Evolutionary conservation across 1,140 invertebrate genomes (phyloP).

Genomic region (Drosophila kikkawai): DNA sequence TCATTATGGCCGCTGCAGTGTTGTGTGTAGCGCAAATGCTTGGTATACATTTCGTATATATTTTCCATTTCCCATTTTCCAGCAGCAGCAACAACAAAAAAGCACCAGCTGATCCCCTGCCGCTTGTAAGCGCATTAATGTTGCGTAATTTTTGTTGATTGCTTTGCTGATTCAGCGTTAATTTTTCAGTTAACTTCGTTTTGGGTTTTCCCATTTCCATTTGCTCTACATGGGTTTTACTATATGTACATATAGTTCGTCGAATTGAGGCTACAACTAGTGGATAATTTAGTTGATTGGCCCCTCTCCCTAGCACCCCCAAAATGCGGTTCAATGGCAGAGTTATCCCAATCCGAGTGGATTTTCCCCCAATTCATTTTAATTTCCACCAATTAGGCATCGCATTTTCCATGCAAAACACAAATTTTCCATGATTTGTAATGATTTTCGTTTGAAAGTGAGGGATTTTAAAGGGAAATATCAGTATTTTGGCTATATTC

Average conservation of each 20-base stretch:
- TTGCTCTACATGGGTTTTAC: not conserved
- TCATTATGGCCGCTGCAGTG: slow-evolving; percentile 44
- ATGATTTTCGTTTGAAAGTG: not conserved
- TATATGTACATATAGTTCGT: not conserved
- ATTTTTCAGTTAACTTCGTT: slow-evolving; percentile 56
- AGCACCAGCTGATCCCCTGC: slow-evolving; percentile 31
- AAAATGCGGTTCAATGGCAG: not conserved
- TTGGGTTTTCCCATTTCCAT: slow-evolving; percentile 25
- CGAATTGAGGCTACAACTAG: not conserved
- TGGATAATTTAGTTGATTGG: slow-evolving; percentile 28
- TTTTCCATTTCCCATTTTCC: slow-evolving; percentile 11
- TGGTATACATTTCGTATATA: not conserved
- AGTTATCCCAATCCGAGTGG: slow-evolving; percentile 3
- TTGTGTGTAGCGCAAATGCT: slow-evolving; percentile 16
- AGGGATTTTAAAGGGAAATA: not conserved
- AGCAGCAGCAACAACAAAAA: not conserved
- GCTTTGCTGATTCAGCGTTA: slow-evolving; percentile 72
- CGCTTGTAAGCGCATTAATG: slow-evolving; percentile 53
- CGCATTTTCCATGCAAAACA: not conserved
- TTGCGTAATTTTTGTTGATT: slow-evolving; percentile 71
- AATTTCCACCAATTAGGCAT: slow-evolving; percentile 14
- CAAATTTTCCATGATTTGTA: not conserved
- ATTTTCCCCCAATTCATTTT: slow-evolving; percentile 14
- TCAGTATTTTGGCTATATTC: not conserved
- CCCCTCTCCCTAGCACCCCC: not conserved